A percentile compares a stretch with the other conserved stretches of the same genome.
phyloP scores from a whole-genome alignment of 1,140 invertebrate genomes.

The Brachionus koreanus region DNA sequence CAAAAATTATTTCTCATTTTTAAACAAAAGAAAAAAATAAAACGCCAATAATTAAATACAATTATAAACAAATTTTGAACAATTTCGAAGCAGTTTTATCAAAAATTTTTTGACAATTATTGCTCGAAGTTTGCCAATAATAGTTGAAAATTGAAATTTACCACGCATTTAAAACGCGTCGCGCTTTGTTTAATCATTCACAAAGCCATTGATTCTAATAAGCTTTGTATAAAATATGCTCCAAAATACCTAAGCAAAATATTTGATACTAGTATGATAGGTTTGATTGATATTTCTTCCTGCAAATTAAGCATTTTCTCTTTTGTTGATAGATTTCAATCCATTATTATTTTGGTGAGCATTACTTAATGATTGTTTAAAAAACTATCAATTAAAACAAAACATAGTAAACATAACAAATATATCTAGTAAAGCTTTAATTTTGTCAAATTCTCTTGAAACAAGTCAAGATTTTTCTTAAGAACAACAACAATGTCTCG shows the following conservation, averaged over 20 bases:
- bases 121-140: neutral
- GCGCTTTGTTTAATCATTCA: neutral
- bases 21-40: neutral
- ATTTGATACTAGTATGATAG: neutral
- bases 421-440: neutral
- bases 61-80: neutral
- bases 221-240: neutral
- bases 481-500: neutral
- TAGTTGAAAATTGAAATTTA: neutral
- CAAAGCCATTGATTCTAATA: neutral
- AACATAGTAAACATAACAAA: neutral
- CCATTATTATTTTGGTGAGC: neutral
- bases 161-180: neutral
- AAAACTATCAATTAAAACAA: neutral
- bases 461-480: neutral
- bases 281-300: conserved; percentile 7
- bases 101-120: neutral
- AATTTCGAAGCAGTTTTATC: neutral
- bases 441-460: neutral
- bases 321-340: neutral
- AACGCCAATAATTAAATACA: neutral
- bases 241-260: neutral
- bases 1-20: no score
- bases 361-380: neutral
- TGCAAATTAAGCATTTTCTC: neutral